Evolutionary conservation across 2,888 invertebrate genomes (phyloP).

Genomic region (Quadroppia sp.): DNA sequence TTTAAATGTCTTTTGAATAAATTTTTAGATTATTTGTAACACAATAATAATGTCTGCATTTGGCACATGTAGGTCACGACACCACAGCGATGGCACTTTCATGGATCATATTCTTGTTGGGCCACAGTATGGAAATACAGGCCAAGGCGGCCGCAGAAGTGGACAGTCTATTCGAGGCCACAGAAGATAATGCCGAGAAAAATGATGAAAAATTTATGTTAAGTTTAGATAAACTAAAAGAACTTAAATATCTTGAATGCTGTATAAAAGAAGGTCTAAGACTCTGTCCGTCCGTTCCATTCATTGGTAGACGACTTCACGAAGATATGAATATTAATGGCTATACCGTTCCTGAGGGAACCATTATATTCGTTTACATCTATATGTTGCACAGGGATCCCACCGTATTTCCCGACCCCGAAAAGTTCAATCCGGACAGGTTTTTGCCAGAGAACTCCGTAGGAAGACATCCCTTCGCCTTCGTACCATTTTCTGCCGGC

Average conservation of each 20-base stretch:
- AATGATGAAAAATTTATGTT: constrained; percentile 52
- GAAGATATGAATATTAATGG: constrained; percentile 49
- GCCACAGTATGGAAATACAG: constrained; percentile 51
- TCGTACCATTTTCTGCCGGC: constrained; percentile 49
- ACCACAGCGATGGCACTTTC: constrained; percentile 46
- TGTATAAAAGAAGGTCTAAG: constrained; percentile 54
- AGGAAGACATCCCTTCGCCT: constrained; percentile 48
- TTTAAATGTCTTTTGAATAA: too few relatives aligned
- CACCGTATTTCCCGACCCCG: constrained; percentile 46
- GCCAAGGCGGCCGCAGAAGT: constrained; percentile 53
- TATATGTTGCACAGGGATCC: constrained; percentile 48
- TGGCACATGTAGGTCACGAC: constrained; percentile 43
- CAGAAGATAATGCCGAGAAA: neutral
- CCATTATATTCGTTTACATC: constrained; percentile 46
- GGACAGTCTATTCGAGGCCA: constrained; percentile 41
- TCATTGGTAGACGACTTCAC: constrained; percentile 51
- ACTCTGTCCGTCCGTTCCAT: constrained; percentile 53
- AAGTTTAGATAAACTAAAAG: constrained; percentile 55
- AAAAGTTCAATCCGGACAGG: constrained; percentile 48
- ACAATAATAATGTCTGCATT: too few relatives aligned
- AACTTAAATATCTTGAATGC: constrained; percentile 53
- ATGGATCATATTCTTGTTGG: constrained; percentile 45
- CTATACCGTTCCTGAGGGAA: constrained; percentile 46
- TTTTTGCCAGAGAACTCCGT: constrained; percentile 47
- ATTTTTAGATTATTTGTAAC: too few relatives aligned